Percentiles rank a stretch among this genome's conserved stretches.
phyloP scores from a whole-genome alignment of 1,140 invertebrate genomes.

The Diachasmimorpha longicaudata region DNA sequence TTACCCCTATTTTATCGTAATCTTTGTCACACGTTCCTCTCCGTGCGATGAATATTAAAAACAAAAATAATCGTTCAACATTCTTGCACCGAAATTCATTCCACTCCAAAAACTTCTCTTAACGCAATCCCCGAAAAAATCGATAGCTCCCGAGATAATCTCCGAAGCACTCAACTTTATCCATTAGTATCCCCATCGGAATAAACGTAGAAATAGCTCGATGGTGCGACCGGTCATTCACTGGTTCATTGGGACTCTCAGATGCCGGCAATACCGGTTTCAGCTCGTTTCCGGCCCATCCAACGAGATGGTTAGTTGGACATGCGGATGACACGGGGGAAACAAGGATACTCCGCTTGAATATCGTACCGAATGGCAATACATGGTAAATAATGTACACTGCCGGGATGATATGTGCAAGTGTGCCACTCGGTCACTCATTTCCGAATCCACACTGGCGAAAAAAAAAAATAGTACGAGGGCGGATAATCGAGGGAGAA shows the following conservation, averaged over 20 bases:
- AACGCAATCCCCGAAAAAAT: too few relatives aligned
- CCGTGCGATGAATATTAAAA: too few relatives aligned
- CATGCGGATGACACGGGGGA: neutral
- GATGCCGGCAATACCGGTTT: conserved; percentile 3
- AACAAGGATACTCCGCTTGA: neutral
- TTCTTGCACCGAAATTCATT: neutral
- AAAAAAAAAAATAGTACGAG: neutral
- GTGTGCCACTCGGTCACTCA: conserved; percentile 41
- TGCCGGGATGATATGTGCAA: conserved; percentile 21
- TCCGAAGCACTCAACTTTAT: too few relatives aligned
- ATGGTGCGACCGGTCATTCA: too few relatives aligned
- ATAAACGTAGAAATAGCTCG: too few relatives aligned
- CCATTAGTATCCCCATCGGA: too few relatives aligned
- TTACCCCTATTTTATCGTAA: too few relatives aligned
- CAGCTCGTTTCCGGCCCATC: neutral
- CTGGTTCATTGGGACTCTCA: neutral
- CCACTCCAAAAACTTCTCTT: too few relatives aligned
- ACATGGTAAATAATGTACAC: conserved; percentile 17
- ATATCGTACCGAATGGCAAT: neutral
- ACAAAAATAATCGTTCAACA: too few relatives aligned
- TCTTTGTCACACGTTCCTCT: too few relatives aligned
- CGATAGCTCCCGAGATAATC: too few relatives aligned
- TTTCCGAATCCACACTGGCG: conserved; percentile 29
- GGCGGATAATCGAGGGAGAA: neutral
- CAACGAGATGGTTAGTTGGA: neutral